Percentiles rank a stretch among this genome's conserved stretches.
Conservation (phyloP, 2,113 vertebrate genomes). For the Columbina picui region DNA sequence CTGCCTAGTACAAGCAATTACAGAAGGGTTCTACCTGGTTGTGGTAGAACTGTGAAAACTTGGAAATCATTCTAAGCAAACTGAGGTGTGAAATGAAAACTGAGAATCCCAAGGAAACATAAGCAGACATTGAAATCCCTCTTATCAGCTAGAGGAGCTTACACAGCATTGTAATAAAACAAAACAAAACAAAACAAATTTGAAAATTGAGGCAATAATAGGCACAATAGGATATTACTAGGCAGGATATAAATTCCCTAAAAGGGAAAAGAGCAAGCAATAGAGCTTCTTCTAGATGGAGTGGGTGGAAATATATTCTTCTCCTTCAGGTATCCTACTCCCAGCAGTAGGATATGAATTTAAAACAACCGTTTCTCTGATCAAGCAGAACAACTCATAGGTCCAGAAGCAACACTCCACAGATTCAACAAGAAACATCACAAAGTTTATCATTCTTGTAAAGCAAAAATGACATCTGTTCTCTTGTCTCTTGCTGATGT, state of each 20-base stretch:
- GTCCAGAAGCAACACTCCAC: not conserved
- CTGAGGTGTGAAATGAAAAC: not conserved
- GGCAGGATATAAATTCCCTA: not conserved
- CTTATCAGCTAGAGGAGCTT: not conserved
- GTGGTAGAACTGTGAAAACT: not conserved
- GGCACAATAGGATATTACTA: not conserved
- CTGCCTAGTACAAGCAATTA: not conserved
- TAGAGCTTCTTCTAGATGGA: not conserved
- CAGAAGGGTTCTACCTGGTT: not conserved
- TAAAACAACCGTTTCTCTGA: not conserved
- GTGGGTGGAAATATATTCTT: not conserved
- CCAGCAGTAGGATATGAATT: not conserved
- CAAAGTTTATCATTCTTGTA: not conserved
- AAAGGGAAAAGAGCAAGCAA: not conserved
- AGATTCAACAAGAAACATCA: not conserved
- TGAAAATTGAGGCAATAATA: not conserved
- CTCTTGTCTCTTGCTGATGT: not conserved
- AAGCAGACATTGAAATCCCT: not conserved
- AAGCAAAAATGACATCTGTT: not conserved
- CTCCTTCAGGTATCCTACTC: not conserved
- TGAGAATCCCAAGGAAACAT: not conserved
- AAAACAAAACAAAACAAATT: not conserved
- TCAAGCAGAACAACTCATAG: not conserved
- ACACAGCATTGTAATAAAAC: not conserved
- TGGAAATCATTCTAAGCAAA: not conserved